Conservation (phyloP, 1,140 invertebrate species). For the Gonatopus flavifemur region DNA sequence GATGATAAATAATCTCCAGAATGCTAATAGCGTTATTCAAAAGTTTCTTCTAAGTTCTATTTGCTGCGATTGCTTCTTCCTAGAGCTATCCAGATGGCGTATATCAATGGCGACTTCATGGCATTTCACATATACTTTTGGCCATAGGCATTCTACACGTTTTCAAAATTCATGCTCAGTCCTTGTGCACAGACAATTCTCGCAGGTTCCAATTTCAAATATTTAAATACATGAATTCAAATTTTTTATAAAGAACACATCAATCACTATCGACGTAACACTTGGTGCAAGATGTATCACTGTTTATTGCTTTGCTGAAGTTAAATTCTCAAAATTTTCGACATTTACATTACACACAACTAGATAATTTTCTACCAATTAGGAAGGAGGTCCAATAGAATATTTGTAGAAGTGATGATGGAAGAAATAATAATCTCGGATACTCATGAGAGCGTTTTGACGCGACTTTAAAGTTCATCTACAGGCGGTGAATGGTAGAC, state of each 20-base stretch:
- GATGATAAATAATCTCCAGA: background rate
- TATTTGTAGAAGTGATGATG: too few species aligned
- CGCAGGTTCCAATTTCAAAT: background rate
- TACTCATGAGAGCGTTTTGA: too few species aligned
- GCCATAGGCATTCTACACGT: slow-evolving; percentile 23
- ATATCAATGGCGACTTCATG: slow-evolving; percentile 35
- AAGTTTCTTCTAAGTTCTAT: slow-evolving; percentile 33
- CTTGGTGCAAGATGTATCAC: too few species aligned
- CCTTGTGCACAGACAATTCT: background rate
- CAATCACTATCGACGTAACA: too few species aligned
- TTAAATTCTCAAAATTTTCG: too few species aligned
- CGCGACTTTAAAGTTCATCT: too few species aligned
- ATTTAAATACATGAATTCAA: background rate
- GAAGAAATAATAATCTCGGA: too few species aligned
- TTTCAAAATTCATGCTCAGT: slow-evolving; percentile 20
- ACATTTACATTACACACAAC: too few species aligned
- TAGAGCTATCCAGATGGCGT: slow-evolving; percentile 42
- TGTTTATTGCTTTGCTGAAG: too few species aligned
- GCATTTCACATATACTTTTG: slow-evolving; percentile 22
- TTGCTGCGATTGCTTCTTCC: slow-evolving; percentile 35
- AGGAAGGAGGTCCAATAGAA: too few species aligned
- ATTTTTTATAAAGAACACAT: background rate
- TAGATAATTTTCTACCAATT: too few species aligned
- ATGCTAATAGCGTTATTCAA: slow-evolving; percentile 31
- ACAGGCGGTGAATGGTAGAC: too few species aligned